These are phyloP conservation scores for Endotricha flammealis DNA, from an alignment of 2,888 invertebrate genomes.

Conservation along the genomic window DNA sequence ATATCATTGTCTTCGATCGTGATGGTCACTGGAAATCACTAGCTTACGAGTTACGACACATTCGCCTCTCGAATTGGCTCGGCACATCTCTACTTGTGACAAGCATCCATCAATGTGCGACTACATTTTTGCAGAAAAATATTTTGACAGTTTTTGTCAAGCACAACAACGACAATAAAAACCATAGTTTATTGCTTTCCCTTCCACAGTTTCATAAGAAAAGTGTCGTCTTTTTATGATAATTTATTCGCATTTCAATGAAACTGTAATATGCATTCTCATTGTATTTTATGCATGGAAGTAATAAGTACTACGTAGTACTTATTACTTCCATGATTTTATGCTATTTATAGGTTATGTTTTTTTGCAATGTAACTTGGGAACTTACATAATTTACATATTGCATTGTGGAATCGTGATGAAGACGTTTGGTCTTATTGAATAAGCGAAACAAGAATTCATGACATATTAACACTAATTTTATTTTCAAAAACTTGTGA, in stretches of 20 bases:
- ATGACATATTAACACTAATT: too few relatives aligned
- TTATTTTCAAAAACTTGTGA: too few relatives aligned
- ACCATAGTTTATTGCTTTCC: constrained; percentile 55
- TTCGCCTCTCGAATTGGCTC: too few relatives aligned
- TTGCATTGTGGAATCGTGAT: neutral
- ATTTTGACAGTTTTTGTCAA: too few relatives aligned
- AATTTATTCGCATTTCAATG: constrained; percentile 71
- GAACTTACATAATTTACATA: constrained; percentile 3
- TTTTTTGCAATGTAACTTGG: neutral
- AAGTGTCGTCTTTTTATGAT: constrained; percentile 50
- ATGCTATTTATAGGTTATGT: too few relatives aligned
- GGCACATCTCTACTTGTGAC: too few relatives aligned
- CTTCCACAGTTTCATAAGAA: constrained; percentile 39
- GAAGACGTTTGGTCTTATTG: neutral
- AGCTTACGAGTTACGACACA: too few relatives aligned
- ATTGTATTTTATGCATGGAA: constrained; percentile 51
- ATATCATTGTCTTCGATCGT: too few relatives aligned
- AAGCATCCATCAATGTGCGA: too few relatives aligned
- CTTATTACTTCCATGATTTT: constrained; percentile 32
- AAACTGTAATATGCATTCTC: constrained; percentile 56
- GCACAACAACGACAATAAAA: too few relatives aligned
- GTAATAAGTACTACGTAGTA: constrained; percentile 31
- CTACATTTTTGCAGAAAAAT: too few relatives aligned
- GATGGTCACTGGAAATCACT: too few relatives aligned
- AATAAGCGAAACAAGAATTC: neutral